Conservation (phyloP, 2,888 invertebrate species). For the Allygus modestus region DNA sequence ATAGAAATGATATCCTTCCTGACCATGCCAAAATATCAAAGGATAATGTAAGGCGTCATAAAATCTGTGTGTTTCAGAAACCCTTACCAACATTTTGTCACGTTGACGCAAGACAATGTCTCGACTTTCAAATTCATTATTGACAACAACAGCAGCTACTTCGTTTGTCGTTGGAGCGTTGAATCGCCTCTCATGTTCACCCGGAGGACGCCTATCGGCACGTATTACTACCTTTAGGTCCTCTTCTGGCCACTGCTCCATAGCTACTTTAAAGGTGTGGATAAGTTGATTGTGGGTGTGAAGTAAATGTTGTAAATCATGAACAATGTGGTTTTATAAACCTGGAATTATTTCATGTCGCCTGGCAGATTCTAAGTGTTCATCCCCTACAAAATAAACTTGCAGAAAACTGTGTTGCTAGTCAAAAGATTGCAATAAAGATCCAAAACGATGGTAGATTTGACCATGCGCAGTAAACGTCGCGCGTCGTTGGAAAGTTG, state of each 20-base stretch:
- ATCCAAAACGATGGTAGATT: no score
- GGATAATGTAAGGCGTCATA: slow-evolving; percentile 72
- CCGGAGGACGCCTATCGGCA: slow-evolving; percentile 58
- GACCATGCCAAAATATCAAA: slow-evolving; percentile 70
- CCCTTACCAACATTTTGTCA: slow-evolving; percentile 62
- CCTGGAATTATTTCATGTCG: slow-evolving; percentile 43
- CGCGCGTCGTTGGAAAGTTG: no score
- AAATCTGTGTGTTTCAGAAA: slow-evolving; percentile 66
- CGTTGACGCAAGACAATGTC: slow-evolving; percentile 68
- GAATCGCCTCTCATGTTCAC: slow-evolving; percentile 52
- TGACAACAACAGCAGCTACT: no score
- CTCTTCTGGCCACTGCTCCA: background rate
- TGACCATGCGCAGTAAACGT: no score
- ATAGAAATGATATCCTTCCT: slow-evolving; percentile 70
- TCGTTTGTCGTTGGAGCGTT: no score
- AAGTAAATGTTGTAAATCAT: slow-evolving; percentile 61
- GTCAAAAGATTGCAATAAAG: slow-evolving; percentile 63
- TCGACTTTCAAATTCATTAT: slow-evolving; percentile 54
- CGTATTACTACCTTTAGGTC: slow-evolving; percentile 63
- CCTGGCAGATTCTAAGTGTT: slow-evolving; percentile 55
- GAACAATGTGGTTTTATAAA: slow-evolving; percentile 13
- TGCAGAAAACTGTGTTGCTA: slow-evolving; percentile 67
- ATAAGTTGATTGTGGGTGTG: slow-evolving; percentile 62
- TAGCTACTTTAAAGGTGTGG: slow-evolving; percentile 19
- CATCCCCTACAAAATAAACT: slow-evolving; percentile 67